Conservation (phyloP, 2,797 vertebrate species). For the Thamnophis elegans region DNA sequence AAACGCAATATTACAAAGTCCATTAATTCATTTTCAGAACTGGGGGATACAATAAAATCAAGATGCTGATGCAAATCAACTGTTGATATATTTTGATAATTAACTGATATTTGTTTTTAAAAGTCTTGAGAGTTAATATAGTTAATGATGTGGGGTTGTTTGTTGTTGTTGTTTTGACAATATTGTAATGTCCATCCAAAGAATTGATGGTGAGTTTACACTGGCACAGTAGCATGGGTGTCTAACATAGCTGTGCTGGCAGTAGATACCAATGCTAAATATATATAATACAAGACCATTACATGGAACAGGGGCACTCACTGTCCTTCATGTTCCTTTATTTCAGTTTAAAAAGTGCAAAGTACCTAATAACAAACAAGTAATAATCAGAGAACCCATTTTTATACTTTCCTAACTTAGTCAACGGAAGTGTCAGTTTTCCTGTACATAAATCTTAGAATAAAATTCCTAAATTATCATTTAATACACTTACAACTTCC, state of each 20-base stretch:
- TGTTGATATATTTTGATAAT: neutral
- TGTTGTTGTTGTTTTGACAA: neutral
- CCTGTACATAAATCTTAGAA: neutral
- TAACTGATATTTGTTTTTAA: neutral
- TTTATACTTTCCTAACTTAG: neutral
- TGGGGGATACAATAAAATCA: neutral
- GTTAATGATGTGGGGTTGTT: neutral
- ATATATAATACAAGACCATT: neutral
- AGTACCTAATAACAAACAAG: neutral
- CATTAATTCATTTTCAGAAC: neutral
- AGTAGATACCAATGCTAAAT: neutral
- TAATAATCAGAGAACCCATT: neutral
- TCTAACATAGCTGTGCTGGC: neutral
- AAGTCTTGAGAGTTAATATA: neutral
- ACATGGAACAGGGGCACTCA: neutral
- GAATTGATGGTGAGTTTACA: neutral
- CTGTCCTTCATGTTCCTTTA: neutral
- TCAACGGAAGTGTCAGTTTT: neutral
- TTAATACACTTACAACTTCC: neutral
- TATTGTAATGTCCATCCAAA: neutral
- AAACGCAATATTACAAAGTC: neutral
- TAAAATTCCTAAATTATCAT: neutral
- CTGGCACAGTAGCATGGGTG: neutral
- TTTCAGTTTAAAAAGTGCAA: neutral
- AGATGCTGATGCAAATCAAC: neutral